Base-by-base conservation (phyloP, 2,888 invertebrate genomes). In the Rhamnusium bicolor region DNA sequence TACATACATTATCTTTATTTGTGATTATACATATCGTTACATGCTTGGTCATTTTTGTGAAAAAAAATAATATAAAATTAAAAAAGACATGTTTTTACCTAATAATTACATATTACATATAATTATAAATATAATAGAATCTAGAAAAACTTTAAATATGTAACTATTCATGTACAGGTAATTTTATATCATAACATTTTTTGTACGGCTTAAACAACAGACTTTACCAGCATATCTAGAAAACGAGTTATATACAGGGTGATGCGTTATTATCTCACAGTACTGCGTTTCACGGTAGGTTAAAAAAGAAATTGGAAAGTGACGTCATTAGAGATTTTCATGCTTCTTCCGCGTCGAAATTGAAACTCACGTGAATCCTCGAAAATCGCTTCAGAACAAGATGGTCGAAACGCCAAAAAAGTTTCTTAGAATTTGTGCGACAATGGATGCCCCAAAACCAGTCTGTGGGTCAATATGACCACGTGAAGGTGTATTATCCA, bases 31-130 rank as follows among this genome's bases (percentile, higher is more conserved):
- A 69, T 69, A 62, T 72, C 51, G 19, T 60, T 73, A 73, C 69
- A 73, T 73, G 67, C 69, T 73, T 73, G 73, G 73, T 73, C 73
- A 69, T 73, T 73, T 72, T 73, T 69, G 54, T 65, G 67, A 69
- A 73, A 54, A 72, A 71, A n/a, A 69, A 71, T 56, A 14, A 71
- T 71, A 71, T 71, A 71, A 71, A 71, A 71, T 71, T 71, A 71
- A 71, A 71, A 71, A 65, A 70, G 14, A 71, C 62, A 54, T 67
- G 14, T 60, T 32, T 49, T 60, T 61, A 69, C 47, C 51, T 60
- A 61, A 53, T 32, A 51, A 60, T 61, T 53, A 61, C 49, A 54
- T 65, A 63, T 24, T 29, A 70, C 21, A 27, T 54, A 21, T 63
- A 56, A 56, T 16, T 58, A 51, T 54, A 54, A 62, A 58, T 54